Conservation (phyloP, 2,888 invertebrate genomes). For the Actias luna region DNA sequence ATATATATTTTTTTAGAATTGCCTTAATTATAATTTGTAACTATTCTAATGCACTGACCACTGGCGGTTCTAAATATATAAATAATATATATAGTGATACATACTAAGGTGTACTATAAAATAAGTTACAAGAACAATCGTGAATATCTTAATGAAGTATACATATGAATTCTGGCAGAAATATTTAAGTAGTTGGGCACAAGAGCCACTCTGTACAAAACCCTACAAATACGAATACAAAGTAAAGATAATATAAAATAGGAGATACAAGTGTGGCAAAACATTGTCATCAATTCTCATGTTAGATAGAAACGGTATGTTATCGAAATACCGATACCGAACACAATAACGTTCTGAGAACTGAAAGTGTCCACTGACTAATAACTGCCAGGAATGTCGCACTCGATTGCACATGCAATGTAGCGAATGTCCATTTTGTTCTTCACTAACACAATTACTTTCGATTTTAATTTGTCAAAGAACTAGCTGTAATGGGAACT, state of each 20-base stretch:
- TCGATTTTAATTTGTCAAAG: background rate
- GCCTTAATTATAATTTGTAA: too few relatives aligned
- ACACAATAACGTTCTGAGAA: conserved; percentile 16
- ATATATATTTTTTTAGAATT: too few relatives aligned
- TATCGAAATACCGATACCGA: conserved; percentile 15
- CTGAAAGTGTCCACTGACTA: conserved; percentile 16
- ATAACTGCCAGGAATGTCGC: conserved; percentile 8
- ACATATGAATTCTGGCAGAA: too few relatives aligned
- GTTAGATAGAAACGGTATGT: conserved; percentile 12
- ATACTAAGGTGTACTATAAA: too few relatives aligned
- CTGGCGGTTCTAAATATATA: too few relatives aligned
- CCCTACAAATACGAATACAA: background rate
- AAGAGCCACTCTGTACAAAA: background rate
- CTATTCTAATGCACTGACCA: too few relatives aligned
- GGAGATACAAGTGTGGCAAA: background rate
- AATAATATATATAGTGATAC: too few relatives aligned
- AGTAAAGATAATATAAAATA: background rate
- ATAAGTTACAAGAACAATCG: too few relatives aligned
- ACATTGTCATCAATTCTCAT: background rate
- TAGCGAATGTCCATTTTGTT: background rate
- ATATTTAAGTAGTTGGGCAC: background rate
- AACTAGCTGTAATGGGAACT: too few relatives aligned
- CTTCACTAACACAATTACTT: background rate
- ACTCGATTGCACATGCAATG: conserved; percentile 1
- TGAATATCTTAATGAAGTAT: too few relatives aligned